These are phyloP conservation scores for Chouioia cunea DNA, from an alignment of 2,888 invertebrate genomes.

Conservation along the genomic window DNA sequence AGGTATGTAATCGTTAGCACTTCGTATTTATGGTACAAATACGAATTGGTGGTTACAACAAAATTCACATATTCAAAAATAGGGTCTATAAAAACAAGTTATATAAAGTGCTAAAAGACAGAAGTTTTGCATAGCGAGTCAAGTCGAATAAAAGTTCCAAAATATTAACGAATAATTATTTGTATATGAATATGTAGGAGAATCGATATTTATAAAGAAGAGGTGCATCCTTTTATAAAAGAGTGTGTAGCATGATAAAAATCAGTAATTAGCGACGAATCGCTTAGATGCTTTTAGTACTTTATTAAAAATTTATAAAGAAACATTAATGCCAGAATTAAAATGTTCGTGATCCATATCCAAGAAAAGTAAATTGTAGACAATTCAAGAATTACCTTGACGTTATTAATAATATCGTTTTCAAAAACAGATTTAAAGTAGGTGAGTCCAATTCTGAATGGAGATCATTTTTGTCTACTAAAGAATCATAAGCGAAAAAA, in stretches of 20 bases:
- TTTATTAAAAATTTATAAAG: neutral
- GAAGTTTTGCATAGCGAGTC: conserved; percentile 33
- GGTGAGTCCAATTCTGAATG: conserved; percentile 20
- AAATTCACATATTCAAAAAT: conserved; percentile 14
- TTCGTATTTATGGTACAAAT: neutral
- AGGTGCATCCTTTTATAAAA: conserved; percentile 49
- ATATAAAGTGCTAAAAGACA: conserved; percentile 7
- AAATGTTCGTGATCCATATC: conserved; percentile 18
- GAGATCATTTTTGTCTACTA: conserved; percentile 27
- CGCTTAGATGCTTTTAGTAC: conserved; percentile 40
- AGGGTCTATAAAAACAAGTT: neutral
- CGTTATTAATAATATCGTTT: conserved; percentile 9
- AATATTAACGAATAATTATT: conserved; percentile 49
- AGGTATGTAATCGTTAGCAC: conserved; percentile 1
- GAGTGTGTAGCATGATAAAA: conserved; percentile 37
- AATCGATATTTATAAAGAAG: conserved; percentile 45
- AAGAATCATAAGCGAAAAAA: conserved; percentile 14
- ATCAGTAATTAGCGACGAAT: conserved; percentile 40
- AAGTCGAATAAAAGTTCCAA: conserved; percentile 38
- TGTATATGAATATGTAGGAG: conserved; percentile 47
- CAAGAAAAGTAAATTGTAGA: conserved; percentile 11
- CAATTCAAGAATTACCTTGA: conserved; percentile 20
- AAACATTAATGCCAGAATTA: conserved; percentile 32
- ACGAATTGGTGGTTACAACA: neutral
- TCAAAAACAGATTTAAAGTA: conserved; percentile 24